phyloP scores from a whole-genome alignment of 2,888 invertebrate species.

The Harpalus rubripes region DNA sequence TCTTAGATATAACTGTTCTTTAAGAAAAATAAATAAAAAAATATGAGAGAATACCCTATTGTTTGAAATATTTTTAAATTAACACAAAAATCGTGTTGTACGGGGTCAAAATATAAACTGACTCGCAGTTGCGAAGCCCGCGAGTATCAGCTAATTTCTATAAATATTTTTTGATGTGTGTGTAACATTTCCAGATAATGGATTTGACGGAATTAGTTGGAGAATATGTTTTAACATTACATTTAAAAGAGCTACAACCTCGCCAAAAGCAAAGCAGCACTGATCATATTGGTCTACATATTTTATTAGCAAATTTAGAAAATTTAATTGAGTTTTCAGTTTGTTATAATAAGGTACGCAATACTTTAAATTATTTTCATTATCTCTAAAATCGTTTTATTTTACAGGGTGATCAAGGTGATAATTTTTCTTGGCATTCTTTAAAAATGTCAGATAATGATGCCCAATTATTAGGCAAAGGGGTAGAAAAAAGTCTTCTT shows the following conservation, averaged over 20 bases:
- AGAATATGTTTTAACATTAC: slow-evolving; percentile 72
- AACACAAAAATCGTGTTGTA: no score
- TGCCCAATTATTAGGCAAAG: slow-evolving; percentile 72
- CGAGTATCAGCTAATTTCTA: no score
- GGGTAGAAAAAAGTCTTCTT: slow-evolving; percentile 73
- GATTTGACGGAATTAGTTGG: slow-evolving; percentile 73
- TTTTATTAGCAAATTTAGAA: slow-evolving; percentile 72
- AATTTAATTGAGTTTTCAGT: slow-evolving; percentile 73
- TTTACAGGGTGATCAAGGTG: slow-evolving; percentile 72
- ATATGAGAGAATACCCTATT: no score
- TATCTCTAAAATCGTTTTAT: not conserved
- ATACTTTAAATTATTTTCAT: not conserved
- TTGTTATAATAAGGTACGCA: slow-evolving; percentile 74
- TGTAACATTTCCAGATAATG: slow-evolving; percentile 71
- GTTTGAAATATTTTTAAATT: no score
- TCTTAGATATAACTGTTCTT: no score
- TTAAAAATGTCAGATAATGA: slow-evolving; percentile 72
- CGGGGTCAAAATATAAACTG: no score
- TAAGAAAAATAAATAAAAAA: no score
- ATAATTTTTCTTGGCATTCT: slow-evolving; percentile 74
- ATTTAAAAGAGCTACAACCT: slow-evolving; percentile 55
- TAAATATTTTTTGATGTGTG: no score
- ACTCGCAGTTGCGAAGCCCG: no score
- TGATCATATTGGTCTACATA: slow-evolving; percentile 73
- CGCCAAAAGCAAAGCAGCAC: slow-evolving; percentile 36